Evolutionary conservation across 2,888 invertebrate genomes (phyloP).

Genomic region (Hylaea fasciaria): DNA sequence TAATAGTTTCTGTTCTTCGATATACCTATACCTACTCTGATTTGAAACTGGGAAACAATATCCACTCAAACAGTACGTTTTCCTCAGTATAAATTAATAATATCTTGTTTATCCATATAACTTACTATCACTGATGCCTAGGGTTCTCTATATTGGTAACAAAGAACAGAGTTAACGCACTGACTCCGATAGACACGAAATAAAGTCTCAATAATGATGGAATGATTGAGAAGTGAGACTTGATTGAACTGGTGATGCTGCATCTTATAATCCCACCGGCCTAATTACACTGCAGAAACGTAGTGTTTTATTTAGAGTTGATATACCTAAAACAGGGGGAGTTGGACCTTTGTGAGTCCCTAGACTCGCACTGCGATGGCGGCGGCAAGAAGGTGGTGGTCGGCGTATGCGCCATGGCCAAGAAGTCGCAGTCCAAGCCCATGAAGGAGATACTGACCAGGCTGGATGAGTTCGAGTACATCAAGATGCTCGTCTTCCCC

Average conservation of each 20-base stretch:
- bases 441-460: constrained; percentile 99
- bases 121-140: too few relatives aligned
- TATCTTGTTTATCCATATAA: background rate
- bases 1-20: background rate
- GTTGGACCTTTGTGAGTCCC: constrained; percentile 89
- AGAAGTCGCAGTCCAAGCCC: constrained; percentile 99
- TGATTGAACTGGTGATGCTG: too few relatives aligned
- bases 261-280: too few relatives aligned
- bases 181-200: too few relatives aligned
- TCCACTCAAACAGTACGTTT: constrained; percentile 4
- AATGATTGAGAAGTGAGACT: too few relatives aligned
- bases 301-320: background rate
- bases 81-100: constrained; percentile 1
- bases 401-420: constrained; percentile 99
- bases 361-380: constrained; percentile 86
- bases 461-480: constrained; percentile 98
- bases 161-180: too few relatives aligned
- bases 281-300: too few relatives aligned
- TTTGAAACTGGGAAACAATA: constrained; percentile 2
- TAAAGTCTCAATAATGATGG: too few relatives aligned
- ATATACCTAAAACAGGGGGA: constrained; percentile 87
- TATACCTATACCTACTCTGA: background rate
- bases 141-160: too few relatives aligned
- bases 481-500: constrained; percentile 96
- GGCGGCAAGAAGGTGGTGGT: constrained; percentile 96